Base-by-base conservation (phyloP, 2,113 vertebrate genomes). In the Antechinus flavipes region DNA sequence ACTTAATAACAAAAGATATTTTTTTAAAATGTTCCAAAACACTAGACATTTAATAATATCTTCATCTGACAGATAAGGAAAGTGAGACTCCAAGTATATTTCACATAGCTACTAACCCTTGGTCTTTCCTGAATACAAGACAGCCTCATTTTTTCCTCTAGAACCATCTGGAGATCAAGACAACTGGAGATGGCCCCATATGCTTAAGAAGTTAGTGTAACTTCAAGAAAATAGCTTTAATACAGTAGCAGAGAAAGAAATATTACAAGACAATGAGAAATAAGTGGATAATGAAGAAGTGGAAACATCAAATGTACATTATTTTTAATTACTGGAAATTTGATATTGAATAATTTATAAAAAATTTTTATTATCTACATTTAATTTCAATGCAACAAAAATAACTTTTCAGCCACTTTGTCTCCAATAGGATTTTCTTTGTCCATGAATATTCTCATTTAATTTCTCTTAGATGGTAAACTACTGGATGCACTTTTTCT, bases 1-100 rank as follows among this genome's bases (percentile, higher is more conserved):
- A 12, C 30, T 3, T 35, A 3, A 61, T 35, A 68, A 61, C 55
- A 26, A 61, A 61, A 61, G 58, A 30, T 68, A 68, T 47, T 47
- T 47, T 35, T 0, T 14, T 35, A 23, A 35, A 30, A 30, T 30
- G 50, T 35, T 68, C 30, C 58, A 68, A 68, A 68, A 68, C 58
- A 11, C 30, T 35, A 68, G 30, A 35, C 58, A 35, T 68, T 68
- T 27, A 61, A 61, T 35, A 68, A 68, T 68, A 68, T 54, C 23
- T 42, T 11, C 91, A 56, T 58, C 35, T 91, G 90, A 94, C 91
- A 90, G 93, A 91, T 91, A 94, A 76, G 58, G 91, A 47, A 25
- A 93, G 26, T 93, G 68, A 90, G 92, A 94, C 14, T 94, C 91
- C 54, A 27, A 54, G 68, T 76, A 1, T 35, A 10, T 91, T 47